Evolutionary conservation across 2,797 vertebrate species (phyloP).

Genomic region (Kryptopterus vitreolus): DNA sequence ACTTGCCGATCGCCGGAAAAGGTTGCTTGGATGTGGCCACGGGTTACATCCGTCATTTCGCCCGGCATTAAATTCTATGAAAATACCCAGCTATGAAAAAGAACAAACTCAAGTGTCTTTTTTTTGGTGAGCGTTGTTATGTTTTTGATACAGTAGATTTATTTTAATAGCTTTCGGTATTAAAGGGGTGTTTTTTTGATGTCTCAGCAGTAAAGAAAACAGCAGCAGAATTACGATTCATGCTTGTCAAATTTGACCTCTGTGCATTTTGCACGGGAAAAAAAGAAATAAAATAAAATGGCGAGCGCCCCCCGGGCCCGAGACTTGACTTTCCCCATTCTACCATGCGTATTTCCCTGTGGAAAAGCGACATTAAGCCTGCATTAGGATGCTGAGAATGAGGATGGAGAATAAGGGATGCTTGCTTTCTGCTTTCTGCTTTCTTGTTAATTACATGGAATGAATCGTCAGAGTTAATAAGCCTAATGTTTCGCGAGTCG

Average conservation of each 20-base stretch:
- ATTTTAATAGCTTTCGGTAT: background rate
- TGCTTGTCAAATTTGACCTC: slow-evolving; percentile 9
- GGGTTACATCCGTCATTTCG: background rate
- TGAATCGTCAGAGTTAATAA: slow-evolving; percentile 62
- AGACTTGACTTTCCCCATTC: slow-evolving; percentile 25
- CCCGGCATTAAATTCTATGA: background rate
- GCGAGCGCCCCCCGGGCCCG: background rate
- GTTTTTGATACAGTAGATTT: background rate
- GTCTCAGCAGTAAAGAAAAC: slow-evolving; percentile 54
- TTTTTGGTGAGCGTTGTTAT: background rate
- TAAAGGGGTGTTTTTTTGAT: slow-evolving; percentile 32
- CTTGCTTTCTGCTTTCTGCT: slow-evolving; percentile 53
- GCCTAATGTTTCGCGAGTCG: slow-evolving; percentile 51
- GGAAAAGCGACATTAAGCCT: slow-evolving; percentile 21
- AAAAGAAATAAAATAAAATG: background rate
- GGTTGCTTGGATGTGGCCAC: background rate
- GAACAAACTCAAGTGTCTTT: background rate
- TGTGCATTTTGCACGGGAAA: slow-evolving; percentile 31
- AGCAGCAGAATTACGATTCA: background rate
- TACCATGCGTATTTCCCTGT: slow-evolving; percentile 25
- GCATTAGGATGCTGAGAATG: slow-evolving; percentile 40
- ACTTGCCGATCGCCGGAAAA: background rate
- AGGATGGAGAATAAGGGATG: slow-evolving; percentile 57
- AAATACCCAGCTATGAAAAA: background rate
- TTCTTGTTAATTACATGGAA: slow-evolving; percentile 63